phyloP scores from a whole-genome alignment of 2,113 vertebrate species.

The Eleginops maclovinus region DNA sequence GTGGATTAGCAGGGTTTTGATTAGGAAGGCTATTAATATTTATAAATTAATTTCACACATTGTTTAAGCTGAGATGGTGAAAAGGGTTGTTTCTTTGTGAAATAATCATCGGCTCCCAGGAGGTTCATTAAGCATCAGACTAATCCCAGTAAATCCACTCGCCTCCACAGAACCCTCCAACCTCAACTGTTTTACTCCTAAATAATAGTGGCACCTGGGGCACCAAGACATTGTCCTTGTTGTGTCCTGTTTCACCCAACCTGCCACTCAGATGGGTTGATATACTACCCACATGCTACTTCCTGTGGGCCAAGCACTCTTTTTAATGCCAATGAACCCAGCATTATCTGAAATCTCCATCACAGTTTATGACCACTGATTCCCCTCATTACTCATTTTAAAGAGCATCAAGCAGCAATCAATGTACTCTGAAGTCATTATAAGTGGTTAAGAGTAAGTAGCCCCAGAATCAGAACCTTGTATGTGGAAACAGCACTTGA shows the following conservation, averaged over 20 bases:
- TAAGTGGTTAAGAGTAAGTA: neutral
- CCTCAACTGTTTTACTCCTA: conserved; percentile 16
- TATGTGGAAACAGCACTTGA: neutral
- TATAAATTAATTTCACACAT: conserved; percentile 72
- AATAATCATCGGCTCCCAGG: conserved; percentile 52
- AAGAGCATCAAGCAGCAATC: neutral
- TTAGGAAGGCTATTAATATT: conserved; percentile 66
- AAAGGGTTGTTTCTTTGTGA: conserved; percentile 48
- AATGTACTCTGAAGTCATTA: neutral
- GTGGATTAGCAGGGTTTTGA: conserved; percentile 62
- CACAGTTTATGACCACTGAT: neutral
- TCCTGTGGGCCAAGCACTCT: neutral
- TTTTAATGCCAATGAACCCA: neutral
- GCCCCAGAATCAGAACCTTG: neutral
- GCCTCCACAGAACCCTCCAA: conserved; percentile 23
- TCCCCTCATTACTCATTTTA: neutral
- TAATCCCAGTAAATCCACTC: conserved; percentile 59
- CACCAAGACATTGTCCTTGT: conserved; percentile 27
- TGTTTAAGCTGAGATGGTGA: conserved; percentile 61
- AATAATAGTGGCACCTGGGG: conserved; percentile 37
- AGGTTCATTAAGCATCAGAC: conserved; percentile 64
- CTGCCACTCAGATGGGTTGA: neutral
- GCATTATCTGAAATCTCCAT: neutral
- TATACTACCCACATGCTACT: neutral
- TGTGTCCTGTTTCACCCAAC: conserved; percentile 4